phyloP scores from a whole-genome alignment of 2,888 invertebrate genomes.

The Agrenia bidenticulata region DNA sequence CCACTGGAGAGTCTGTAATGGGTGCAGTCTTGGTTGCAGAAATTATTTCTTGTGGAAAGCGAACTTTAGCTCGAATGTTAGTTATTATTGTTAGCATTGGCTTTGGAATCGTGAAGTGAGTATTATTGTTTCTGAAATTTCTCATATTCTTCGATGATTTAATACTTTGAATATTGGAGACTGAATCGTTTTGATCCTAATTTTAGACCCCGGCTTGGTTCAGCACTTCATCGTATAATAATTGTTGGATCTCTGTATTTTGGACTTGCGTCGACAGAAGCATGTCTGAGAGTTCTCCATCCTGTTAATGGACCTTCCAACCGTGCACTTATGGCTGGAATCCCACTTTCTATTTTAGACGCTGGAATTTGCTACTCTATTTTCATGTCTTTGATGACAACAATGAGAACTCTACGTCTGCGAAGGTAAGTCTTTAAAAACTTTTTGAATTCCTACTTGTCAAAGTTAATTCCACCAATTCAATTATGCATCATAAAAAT shows the following conservation, averaged over 20 bases:
- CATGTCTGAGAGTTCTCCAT: conserved; percentile 73
- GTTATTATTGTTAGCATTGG: conserved; percentile 93
- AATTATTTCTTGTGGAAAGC: conserved; percentile 85
- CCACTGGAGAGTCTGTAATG: conserved; percentile 65
- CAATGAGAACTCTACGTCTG: conserved; percentile 82
- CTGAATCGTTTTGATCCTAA: conserved; percentile 1
- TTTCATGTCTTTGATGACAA: conserved; percentile 81
- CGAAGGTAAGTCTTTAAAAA: conserved; percentile 63
- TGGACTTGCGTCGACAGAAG: conserved; percentile 79
- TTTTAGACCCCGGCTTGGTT: conserved; percentile 77
- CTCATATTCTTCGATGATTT: background rate
- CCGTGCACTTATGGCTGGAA: conserved; percentile 72
- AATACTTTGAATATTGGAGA: background rate
- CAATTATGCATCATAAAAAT: too few species aligned
- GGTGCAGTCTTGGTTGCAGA: conserved; percentile 79
- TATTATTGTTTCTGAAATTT: conserved; percentile 44
- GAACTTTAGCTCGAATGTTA: conserved; percentile 87
- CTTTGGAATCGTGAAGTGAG: conserved; percentile 92
- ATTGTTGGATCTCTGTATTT: conserved; percentile 82
- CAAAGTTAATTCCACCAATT: too few species aligned
- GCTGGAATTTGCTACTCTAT: conserved; percentile 93
- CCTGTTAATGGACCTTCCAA: conserved; percentile 65
- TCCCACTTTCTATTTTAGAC: conserved; percentile 83
- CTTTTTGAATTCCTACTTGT: background rate
- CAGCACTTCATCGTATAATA: conserved; percentile 83